Evolutionary conservation across 2,113 vertebrate genomes (phyloP).

Genomic region (Pimephales promelas): DNA sequence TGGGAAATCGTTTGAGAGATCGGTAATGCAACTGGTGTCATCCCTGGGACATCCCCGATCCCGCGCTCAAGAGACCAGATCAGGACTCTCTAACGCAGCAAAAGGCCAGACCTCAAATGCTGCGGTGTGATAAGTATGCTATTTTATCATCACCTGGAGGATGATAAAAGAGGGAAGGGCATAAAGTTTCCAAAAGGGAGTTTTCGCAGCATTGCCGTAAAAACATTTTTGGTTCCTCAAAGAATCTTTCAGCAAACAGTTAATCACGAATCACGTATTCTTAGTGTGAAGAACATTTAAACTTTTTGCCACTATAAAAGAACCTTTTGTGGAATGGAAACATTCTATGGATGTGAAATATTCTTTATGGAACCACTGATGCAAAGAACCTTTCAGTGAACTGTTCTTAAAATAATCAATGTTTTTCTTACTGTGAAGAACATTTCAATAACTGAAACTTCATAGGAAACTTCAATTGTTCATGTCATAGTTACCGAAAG

Average conservation of each 20-base stretch:
- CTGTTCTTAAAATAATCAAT: no score
- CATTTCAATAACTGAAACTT: no score
- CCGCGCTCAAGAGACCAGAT: neutral
- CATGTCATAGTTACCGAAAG: no score
- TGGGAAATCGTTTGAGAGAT: slow-evolving; percentile 40
- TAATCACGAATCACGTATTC: neutral
- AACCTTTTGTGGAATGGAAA: no score
- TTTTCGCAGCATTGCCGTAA: neutral
- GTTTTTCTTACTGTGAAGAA: no score
- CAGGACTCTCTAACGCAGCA: neutral
- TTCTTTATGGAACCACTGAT: no score
- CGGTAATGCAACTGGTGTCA: slow-evolving; percentile 9
- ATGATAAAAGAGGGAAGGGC: neutral
- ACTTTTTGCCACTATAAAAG: no score
- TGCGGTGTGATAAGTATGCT: neutral
- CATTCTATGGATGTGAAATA: no score
- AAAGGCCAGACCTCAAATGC: neutral
- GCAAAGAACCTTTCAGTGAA: no score
- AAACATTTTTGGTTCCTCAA: neutral
- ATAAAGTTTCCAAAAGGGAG: neutral
- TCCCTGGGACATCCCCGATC: slow-evolving; percentile 3
- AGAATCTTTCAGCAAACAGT: neutral
- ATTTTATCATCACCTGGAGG: neutral
- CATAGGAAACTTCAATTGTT: no score
- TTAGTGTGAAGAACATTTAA: neutral